Conservation (phyloP, 2,888 invertebrate genomes). For the Bellardia bayeri region DNA sequence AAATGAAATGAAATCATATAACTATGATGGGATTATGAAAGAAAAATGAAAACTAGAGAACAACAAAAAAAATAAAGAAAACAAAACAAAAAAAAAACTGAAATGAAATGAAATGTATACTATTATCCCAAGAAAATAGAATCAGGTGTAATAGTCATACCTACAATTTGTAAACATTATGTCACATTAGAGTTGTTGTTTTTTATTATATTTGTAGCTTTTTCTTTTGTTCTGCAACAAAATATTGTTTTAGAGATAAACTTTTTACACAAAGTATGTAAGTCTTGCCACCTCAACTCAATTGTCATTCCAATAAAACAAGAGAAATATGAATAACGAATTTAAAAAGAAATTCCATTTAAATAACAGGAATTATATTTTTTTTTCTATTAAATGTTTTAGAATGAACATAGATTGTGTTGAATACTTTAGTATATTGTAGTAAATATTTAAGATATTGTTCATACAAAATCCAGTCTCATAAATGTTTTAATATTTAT, state of each 20-base stretch:
- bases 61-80: slow-evolving; percentile 1
- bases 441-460: no score
- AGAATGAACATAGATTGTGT: not conserved
- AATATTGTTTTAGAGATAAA: slow-evolving; percentile 14
- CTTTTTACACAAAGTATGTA: not conserved
- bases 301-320: not conserved
- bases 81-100: not conserved
- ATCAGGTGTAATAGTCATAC: slow-evolving; percentile 39
- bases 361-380: not conserved
- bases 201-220: not conserved
- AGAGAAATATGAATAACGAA: not conserved
- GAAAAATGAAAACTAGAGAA: not conserved
- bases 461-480: no score
- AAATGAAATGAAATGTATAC: slow-evolving; percentile 23
- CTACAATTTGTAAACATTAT: slow-evolving; percentile 50
- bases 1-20: slow-evolving; percentile 5
- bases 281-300: not conserved
- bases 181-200: slow-evolving; percentile 37
- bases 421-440: no score
- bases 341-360: not conserved
- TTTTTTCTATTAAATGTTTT: not conserved
- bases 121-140: slow-evolving; percentile 32
- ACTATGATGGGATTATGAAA: slow-evolving; percentile 26
- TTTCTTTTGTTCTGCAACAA: not conserved
- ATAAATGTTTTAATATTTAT: no score